Conservation (phyloP, 2,888 invertebrate species). For the Euzetes globulus region DNA sequence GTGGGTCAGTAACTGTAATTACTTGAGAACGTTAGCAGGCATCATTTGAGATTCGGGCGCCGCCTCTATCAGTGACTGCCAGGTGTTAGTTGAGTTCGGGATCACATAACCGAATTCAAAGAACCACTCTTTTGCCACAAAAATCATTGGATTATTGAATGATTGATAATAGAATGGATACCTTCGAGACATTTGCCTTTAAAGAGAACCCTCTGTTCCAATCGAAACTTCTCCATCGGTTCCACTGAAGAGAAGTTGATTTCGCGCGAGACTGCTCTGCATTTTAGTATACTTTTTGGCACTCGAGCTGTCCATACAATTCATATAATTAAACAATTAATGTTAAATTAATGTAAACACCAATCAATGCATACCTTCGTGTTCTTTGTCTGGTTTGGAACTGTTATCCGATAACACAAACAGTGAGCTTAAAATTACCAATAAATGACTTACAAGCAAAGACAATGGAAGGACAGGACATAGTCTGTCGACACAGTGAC, state of each 20-base stretch:
- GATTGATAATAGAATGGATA: conserved; percentile 38
- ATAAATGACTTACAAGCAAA: no score
- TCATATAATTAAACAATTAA: conserved; percentile 2
- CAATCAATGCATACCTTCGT: conserved; percentile 55
- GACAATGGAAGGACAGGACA: no score
- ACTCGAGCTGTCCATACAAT: conserved; percentile 63
- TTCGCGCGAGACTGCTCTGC: conserved; percentile 58
- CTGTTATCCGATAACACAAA: conserved; percentile 47
- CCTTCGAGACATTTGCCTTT: conserved; percentile 81
- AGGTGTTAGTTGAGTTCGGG: conserved; percentile 95
- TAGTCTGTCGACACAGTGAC: no score
- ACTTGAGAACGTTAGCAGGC: conserved; percentile 97
- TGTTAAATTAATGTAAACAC: not conserved
- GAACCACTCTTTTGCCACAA: conserved; percentile 69
- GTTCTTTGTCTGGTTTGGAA: conserved; percentile 73
- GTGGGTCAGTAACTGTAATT: no score
- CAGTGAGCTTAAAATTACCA: no score
- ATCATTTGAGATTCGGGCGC: conserved; percentile 99
- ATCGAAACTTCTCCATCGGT: conserved; percentile 86
- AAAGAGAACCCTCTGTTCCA: conserved; percentile 66
- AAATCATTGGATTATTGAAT: conserved; percentile 16
- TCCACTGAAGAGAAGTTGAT: conserved; percentile 60
- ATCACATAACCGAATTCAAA: conserved; percentile 99
- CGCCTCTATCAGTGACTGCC: conserved; percentile 97
- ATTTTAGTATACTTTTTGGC: conserved; percentile 90